These are phyloP conservation scores for Tenthredo notha DNA, from an alignment of 2,888 invertebrate species.

Conservation along the genomic window DNA sequence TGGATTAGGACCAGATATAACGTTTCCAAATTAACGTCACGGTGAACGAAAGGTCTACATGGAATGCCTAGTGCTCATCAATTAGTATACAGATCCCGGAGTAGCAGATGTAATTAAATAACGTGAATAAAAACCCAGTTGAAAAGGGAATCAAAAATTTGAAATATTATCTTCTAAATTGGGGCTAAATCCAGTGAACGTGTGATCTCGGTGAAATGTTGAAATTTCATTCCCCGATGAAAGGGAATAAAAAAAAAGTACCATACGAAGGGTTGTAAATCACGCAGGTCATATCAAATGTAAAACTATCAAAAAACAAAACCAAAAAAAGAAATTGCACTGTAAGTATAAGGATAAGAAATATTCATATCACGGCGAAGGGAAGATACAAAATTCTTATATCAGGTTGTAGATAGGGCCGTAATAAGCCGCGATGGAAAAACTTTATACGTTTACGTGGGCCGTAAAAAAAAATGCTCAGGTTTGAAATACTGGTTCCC, in stretches of 20 bases:
- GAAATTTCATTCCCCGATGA: neutral
- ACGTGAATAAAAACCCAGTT: neutral
- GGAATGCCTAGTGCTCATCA: neutral
- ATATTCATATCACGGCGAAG: slow-evolving; percentile 16
- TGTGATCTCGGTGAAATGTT: neutral
- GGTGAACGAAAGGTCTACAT: neutral
- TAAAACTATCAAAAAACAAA: neutral
- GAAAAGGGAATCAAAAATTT: neutral
- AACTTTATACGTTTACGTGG: slow-evolving; percentile 29
- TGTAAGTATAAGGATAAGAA: neutral
- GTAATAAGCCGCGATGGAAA: slow-evolving; percentile 17
- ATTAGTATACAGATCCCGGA: neutral
- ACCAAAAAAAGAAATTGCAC: neutral
- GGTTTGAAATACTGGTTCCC: slow-evolving; percentile 2
- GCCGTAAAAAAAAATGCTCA: slow-evolving; percentile 6
- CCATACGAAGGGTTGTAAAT: neutral
- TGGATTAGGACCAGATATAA: neutral
- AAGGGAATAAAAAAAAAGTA: neutral
- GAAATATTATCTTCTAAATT: neutral
- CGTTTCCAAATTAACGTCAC: slow-evolving; percentile 14
- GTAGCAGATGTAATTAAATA: neutral
- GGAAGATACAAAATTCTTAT: neutral
- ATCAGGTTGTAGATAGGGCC: slow-evolving; percentile 8
- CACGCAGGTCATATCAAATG: neutral
- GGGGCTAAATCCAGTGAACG: neutral